Evolutionary conservation across 2,888 invertebrate genomes (phyloP).

Genomic region (Gerris lacustris): DNA sequence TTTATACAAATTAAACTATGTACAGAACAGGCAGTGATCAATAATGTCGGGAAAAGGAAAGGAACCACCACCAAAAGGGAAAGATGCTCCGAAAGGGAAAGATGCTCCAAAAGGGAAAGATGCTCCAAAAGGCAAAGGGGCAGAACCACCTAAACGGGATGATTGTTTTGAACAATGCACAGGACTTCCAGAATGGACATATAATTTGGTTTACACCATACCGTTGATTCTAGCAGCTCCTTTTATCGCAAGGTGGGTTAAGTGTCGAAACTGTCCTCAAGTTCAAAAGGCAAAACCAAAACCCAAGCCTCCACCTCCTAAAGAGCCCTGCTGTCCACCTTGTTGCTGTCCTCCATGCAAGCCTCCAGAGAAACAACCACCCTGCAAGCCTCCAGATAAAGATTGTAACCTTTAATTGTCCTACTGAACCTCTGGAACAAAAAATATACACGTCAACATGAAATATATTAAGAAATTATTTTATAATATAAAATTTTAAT

Average conservation of each 20-base stretch:
- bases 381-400: too few relatives aligned
- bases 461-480: too few relatives aligned
- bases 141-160: background rate
- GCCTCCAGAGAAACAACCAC: background rate
- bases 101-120: background rate
- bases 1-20: background rate
- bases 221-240: background rate
- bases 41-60: background rate
- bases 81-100: background rate
- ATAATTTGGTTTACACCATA: background rate
- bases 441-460: too few relatives aligned
- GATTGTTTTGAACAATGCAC: background rate
- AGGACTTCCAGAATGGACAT: background rate
- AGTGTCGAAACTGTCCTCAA: background rate
- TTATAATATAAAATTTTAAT: too few relatives aligned
- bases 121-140: background rate
- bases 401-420: too few relatives aligned
- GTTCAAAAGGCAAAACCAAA: background rate
- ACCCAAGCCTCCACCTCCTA: background rate
- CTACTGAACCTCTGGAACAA: too few relatives aligned
- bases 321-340: background rate
- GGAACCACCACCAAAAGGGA: background rate
- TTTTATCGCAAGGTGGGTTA: background rate
- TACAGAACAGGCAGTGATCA: conserved; percentile 2
- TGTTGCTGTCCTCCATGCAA: conserved; percentile 19